Conservation (phyloP, 2,797 vertebrate genomes). For the Brotula barbata region DNA sequence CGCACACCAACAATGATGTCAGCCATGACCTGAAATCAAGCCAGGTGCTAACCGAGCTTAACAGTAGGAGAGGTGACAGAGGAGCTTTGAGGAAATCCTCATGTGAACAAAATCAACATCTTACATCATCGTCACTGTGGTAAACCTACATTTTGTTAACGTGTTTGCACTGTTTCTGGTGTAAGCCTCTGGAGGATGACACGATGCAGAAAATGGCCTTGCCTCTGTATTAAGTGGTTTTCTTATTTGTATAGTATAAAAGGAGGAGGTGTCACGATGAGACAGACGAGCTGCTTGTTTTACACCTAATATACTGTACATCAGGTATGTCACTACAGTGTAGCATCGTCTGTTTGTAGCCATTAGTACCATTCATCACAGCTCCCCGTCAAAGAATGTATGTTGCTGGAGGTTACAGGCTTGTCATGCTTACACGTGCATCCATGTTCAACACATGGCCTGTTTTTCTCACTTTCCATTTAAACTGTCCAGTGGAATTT, state of each 20-base stretch:
- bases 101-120: conserved; percentile 18
- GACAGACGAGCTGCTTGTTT: conserved; percentile 22
- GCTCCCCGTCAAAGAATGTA: conserved; percentile 9
- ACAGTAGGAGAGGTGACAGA: neutral
- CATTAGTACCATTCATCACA: conserved; percentile 12
- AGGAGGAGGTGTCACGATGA: conserved; percentile 3
- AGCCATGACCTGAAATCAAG: conserved; percentile 39
- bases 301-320: conserved; percentile 7
- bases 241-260: neutral
- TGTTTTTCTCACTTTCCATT: neutral
- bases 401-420: conserved; percentile 22
- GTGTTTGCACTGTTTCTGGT: no score
- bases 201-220: neutral
- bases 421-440: conserved; percentile 29
- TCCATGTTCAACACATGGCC: neutral
- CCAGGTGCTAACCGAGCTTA: conserved; percentile 26
- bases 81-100: conserved; percentile 17
- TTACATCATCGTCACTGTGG: conserved; percentile 1
- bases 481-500: no score
- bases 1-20: conserved; percentile 42
- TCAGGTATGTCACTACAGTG: conserved; percentile 15
- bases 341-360: conserved; percentile 20
- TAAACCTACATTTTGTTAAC: conserved; percentile 4
- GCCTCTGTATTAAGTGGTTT: no score
- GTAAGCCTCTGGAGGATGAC: neutral